phyloP scores from a whole-genome alignment of 2,113 vertebrate species.

The Bucco capensis region DNA sequence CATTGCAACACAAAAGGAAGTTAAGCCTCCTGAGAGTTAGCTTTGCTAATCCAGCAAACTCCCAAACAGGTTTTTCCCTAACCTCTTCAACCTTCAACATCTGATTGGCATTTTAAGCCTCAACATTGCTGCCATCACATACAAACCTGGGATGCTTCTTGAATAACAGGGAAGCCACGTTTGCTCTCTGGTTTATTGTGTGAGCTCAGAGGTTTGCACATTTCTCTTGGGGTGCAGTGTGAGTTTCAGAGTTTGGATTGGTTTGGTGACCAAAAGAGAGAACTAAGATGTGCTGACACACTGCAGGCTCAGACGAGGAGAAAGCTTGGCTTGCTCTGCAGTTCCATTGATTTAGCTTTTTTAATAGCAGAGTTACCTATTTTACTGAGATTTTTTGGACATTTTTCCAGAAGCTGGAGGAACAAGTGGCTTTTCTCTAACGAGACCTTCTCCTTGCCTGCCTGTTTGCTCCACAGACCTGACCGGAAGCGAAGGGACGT shows the following conservation, averaged over 20 bases:
- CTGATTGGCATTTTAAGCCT: neutral
- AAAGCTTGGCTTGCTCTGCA: neutral
- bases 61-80: neutral
- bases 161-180: neutral
- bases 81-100: neutral
- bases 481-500: conserved; percentile 88
- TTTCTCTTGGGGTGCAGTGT: neutral
- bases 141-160: neutral
- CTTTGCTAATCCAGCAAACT: neutral
- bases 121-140: neutral
- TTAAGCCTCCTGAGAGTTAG: neutral
- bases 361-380: neutral
- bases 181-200: neutral
- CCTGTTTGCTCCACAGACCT: conserved; percentile 55
- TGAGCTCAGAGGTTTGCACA: neutral
- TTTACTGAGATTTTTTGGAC: neutral
- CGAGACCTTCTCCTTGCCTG: neutral
- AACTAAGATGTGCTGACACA: neutral
- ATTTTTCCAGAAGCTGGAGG: neutral
- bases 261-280: neutral
- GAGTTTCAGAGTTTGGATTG: neutral
- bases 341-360: neutral
- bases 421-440: neutral
- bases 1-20: neutral
- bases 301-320: neutral